Conservation (phyloP, 2,797 vertebrate genomes). For the Pangasius sanitwongsei region DNA sequence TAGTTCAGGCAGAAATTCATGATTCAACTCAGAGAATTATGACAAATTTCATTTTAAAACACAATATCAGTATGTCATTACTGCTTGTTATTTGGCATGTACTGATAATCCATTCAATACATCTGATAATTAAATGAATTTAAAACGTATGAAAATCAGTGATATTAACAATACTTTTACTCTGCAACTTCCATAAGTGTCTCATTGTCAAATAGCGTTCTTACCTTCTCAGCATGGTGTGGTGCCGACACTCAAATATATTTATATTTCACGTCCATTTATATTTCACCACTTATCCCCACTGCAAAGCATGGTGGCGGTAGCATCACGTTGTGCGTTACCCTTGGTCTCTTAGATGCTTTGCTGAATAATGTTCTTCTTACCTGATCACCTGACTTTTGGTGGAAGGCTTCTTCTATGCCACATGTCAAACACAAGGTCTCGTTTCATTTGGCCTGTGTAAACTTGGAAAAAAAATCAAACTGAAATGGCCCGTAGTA, state of each 20-base stretch:
- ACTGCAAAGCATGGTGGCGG: not conserved
- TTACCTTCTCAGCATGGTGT: not conserved
- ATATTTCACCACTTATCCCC: not conserved
- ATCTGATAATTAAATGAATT: not conserved
- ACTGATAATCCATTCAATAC: not conserved
- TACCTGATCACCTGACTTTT: not conserved
- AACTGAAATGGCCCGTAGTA: not conserved
- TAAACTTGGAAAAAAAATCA: not conserved
- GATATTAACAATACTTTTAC: too few species aligned
- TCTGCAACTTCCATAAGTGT: too few species aligned
- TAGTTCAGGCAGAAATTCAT: not conserved
- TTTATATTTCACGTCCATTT: not conserved
- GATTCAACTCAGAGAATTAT: not conserved
- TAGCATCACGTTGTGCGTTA: not conserved
- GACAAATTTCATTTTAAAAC: not conserved
- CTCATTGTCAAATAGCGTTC: not conserved
- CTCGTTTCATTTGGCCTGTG: not conserved
- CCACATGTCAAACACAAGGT: not conserved
- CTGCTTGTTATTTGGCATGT: not conserved
- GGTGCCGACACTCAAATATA: too few species aligned
- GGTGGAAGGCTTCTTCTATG: not conserved
- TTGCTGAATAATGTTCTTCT: not conserved
- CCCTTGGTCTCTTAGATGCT: not conserved
- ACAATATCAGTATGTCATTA: not conserved
- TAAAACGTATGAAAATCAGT: not conserved